Conservation (phyloP, 2,113 vertebrate species). For the Psophia crepitans region DNA sequence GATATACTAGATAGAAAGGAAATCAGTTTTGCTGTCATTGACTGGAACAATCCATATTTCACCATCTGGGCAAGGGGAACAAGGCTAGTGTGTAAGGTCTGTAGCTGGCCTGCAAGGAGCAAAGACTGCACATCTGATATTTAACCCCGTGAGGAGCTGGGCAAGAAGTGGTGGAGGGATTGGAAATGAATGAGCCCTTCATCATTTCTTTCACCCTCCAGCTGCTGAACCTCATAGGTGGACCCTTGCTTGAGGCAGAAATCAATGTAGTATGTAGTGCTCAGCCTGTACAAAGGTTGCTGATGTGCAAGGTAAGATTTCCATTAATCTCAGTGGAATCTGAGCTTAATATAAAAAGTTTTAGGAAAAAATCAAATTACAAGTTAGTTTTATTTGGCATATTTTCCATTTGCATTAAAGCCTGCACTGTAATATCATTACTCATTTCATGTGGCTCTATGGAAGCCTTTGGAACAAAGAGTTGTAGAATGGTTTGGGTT, state of each 20-base stretch:
- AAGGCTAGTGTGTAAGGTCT: not conserved
- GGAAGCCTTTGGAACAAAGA: no score
- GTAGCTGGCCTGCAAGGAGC: not conserved
- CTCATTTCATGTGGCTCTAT: no score
- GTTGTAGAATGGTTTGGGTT: no score
- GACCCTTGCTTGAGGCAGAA: not conserved
- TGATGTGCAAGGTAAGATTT: not conserved
- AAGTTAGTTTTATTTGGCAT: not conserved
- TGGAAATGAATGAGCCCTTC: not conserved
- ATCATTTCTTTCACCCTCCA: not conserved
- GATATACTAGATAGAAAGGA: not conserved
- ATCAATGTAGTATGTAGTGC: not conserved
- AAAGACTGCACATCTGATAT: not conserved
- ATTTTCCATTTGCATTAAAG: no score
- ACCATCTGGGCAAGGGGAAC: not conserved
- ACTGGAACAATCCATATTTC: not conserved
- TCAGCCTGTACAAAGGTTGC: not conserved
- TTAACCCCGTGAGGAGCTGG: not conserved
- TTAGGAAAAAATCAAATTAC: not conserved
- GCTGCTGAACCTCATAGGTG: not conserved
- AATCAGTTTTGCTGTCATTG: not conserved
- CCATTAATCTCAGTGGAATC: not conserved
- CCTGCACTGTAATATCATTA: no score
- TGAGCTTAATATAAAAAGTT: no score
- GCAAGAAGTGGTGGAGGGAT: not conserved